Evolutionary conservation across 2,797 vertebrate species (phyloP).

Genomic region (Adelosebastes latens): DNA sequence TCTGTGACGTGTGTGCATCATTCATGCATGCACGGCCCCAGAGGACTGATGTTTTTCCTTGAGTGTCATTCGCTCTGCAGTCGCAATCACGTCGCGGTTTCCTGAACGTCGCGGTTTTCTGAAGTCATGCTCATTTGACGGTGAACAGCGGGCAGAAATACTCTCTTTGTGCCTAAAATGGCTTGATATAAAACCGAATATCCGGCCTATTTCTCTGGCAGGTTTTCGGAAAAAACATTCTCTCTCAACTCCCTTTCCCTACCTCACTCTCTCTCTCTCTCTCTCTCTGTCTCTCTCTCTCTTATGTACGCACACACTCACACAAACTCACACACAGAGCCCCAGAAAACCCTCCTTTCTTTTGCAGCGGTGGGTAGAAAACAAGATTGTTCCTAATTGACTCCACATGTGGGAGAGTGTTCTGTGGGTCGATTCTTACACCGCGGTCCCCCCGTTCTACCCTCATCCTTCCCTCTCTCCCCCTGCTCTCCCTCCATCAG

Average conservation of each 20-base stretch:
- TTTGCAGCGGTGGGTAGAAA: constrained; percentile 86
- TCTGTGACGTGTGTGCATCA: constrained; percentile 42
- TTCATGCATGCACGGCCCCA: constrained; percentile 25
- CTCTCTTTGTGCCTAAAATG: constrained; percentile 55
- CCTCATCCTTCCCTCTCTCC: constrained; percentile 62
- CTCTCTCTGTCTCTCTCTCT: constrained; percentile 46
- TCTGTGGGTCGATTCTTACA: constrained; percentile 84
- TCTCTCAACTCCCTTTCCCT: constrained; percentile 54
- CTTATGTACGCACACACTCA: constrained; percentile 15
- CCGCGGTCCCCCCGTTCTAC: constrained; percentile 71
- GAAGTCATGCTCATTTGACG: constrained; percentile 51
- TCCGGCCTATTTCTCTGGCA: constrained; percentile 59
- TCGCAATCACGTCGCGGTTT: constrained; percentile 35
- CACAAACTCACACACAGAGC: constrained; percentile 47
- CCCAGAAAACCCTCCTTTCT: constrained; percentile 82
- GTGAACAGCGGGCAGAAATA: constrained; percentile 40
- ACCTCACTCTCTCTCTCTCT: constrained; percentile 45
- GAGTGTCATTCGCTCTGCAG: constrained; percentile 44
- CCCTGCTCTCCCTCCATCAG: constrained; percentile 74
- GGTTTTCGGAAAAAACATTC: constrained; percentile 68
- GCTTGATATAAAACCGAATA: constrained; percentile 68
- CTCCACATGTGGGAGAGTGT: constrained; percentile 88
- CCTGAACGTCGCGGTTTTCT: constrained; percentile 32
- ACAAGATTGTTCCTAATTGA: constrained; percentile 90
- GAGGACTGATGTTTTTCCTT: constrained; percentile 36